Base-by-base conservation (phyloP, 2,797 vertebrate species). In the Falco berigora region DNA sequence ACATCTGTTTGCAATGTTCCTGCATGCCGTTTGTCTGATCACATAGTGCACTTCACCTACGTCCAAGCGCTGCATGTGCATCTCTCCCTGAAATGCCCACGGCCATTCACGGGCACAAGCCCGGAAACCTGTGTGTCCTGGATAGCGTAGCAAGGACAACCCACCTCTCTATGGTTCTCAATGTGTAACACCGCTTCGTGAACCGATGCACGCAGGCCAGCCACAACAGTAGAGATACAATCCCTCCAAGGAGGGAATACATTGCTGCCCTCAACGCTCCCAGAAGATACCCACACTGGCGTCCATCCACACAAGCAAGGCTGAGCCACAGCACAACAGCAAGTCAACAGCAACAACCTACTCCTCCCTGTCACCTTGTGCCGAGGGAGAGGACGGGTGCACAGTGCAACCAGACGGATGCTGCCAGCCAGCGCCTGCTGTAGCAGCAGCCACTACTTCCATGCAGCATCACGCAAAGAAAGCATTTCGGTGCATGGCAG, bases 1-100 rank as follows among this genome's bases (percentile, higher is more conserved):
- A 64, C 74, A 93, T 90, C 94, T 95, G 93, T 78, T 74, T 76
- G 66, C 40, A 63, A 88, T 62, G 47, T 92, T 92, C 90, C 62
- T 42, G 36, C 49, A 4, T 24, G 84, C 63, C 4, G 1, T 44
- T 56, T 19, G 42, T 44, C 90, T 91, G 75, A 49, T 66, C 72
- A 14, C 84, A 68, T 49, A 68, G 56, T 0, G 6, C 71, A 10
- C 50, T 73, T 73, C 64, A 91, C 90, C 88, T 71, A 72, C 32
- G 6, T 68, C 40, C 30, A 32, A 85, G 36, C 10, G 10, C 84
- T 30, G 36, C 36, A 25, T 12, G 8, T 6, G 24, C 20, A 5
- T 34, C 62, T 68, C 13, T 56, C 13, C 53, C 58, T 5, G 18
- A 77, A 94, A 68, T 32, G 62, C 75, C 82, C 55, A 19, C 0